Evolutionary conservation across 2,113 vertebrate genomes (phyloP), one percentile per base, ranked within the genome.

Genomic region (Uropsilus gracilis): DNA sequence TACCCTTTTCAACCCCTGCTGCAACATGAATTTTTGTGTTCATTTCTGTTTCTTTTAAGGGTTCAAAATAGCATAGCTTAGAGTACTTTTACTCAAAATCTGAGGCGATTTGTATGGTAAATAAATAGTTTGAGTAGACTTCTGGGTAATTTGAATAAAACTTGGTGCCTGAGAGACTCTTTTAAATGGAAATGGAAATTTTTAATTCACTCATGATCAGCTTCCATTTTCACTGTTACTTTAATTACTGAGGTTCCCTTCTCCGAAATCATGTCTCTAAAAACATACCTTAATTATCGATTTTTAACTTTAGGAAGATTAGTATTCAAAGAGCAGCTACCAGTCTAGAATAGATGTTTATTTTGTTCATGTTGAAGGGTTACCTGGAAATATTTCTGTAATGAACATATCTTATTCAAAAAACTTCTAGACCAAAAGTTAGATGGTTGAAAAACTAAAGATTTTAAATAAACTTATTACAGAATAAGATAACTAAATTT

Each of bases 141-240:
- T 18, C n/a, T 89, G 53, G 87, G 28, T 90, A 91, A 93, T 93
- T 78, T 94, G 77, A 92, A 73, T 77, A 39, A 89, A 92, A 89
- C 37, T 71, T 75, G 63, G 63, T 88, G 72, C 76, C 50, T 61
- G 24, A 91, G 53, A 82, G 22, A 39, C 53, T 92, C 84, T 94
- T 96, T 91, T 11, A 89, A 97, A 95, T 84, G 89, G 81, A 96
- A 97, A 94, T 68, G 5, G n/a, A 64, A 89, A 59, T 61, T 53
- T 97, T 8, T 44, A 77, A 22, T 20, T 42, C 86, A 32, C n/a
- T 95, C 57, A 44, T 96, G 95, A 83, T 64, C 48, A 88, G n/a
- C 81, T 59, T 91, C 71, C 78, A 66, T 93, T 95, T 93, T 90
- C 81, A 77, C 10, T 96, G 87, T 96, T 50, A 94, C 11, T 85